A percentile compares a stretch with the other conserved stretches of the same genome.
Evolutionary conservation across 2,888 invertebrate species (phyloP).

Genomic region (Sinelater perroti): DNA sequence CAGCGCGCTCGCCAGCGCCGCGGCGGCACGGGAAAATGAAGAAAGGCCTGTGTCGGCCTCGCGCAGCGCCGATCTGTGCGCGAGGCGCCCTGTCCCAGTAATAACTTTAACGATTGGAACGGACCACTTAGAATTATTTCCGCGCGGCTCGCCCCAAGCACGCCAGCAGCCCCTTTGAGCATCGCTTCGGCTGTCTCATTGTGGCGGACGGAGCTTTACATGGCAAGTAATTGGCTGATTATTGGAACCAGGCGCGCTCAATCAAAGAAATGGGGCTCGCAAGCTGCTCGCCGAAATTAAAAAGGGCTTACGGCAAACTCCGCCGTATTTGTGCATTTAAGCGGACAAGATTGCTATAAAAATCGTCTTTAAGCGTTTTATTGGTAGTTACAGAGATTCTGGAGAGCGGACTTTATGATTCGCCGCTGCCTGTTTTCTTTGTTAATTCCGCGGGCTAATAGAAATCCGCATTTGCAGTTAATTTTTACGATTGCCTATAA

Average conservation of each 20-base stretch:
- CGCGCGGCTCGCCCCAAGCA: conserved; percentile 8
- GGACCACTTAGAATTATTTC: conserved; percentile 15
- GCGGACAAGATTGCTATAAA: conserved; percentile 17
- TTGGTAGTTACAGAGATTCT: conserved; percentile 5
- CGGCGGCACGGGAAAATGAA: conserved; percentile 28
- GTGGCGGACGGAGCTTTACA: background rate
- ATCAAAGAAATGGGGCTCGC: background rate
- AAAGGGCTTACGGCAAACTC: conserved; percentile 12
- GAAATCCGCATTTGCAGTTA: no score
- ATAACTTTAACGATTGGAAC: conserved; percentile 24
- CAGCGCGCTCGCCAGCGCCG: conserved; percentile 24
- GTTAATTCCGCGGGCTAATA: no score
- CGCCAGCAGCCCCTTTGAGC: background rate
- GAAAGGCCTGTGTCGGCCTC: conserved; percentile 33
- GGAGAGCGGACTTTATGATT: background rate
- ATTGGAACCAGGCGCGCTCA: background rate
- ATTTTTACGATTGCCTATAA: no score
- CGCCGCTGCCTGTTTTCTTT: conserved; percentile 2
- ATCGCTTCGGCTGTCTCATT: background rate
- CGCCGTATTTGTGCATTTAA: conserved; percentile 16
- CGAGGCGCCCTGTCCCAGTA: conserved; percentile 21
- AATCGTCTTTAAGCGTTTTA: conserved; percentile 17
- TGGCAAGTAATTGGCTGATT: conserved; percentile 6
- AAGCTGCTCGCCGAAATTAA: background rate
- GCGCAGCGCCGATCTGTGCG: conserved; percentile 32